Conservation (phyloP, 2,113 vertebrate genomes). For the Lepidothrix coronata region DNA sequence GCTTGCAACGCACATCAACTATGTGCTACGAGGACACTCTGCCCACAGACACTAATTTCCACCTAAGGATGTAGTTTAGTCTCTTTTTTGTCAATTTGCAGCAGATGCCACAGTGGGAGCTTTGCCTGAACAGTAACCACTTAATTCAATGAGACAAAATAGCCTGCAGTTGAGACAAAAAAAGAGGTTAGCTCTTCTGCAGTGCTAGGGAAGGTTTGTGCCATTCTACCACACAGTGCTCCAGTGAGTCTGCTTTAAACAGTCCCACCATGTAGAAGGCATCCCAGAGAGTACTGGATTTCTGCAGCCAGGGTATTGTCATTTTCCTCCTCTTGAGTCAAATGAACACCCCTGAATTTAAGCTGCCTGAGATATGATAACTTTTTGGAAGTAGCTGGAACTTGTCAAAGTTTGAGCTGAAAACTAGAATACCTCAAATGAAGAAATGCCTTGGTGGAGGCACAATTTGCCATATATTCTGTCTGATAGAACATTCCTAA, state of each 20-base stretch:
- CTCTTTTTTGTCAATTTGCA: neutral
- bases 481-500: neutral
- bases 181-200: neutral
- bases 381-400: neutral
- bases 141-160: neutral
- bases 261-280: neutral
- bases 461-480: neutral
- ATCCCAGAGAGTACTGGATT: neutral
- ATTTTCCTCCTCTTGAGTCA: neutral
- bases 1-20: neutral
- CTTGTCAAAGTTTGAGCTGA: neutral
- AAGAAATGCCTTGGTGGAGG: neutral
- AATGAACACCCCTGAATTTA: neutral
- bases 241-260: neutral
- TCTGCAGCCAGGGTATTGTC: neutral
- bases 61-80: neutral
- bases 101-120: neutral
- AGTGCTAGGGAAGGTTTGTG: neutral
- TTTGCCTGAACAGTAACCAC: neutral
- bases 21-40: neutral
- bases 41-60: neutral
- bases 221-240: neutral
- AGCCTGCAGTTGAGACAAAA: neutral
- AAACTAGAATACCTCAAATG: neutral
- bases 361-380: neutral